Base-by-base conservation (phyloP, 2,888 invertebrate genomes). In the Griposia aprilina region DNA sequence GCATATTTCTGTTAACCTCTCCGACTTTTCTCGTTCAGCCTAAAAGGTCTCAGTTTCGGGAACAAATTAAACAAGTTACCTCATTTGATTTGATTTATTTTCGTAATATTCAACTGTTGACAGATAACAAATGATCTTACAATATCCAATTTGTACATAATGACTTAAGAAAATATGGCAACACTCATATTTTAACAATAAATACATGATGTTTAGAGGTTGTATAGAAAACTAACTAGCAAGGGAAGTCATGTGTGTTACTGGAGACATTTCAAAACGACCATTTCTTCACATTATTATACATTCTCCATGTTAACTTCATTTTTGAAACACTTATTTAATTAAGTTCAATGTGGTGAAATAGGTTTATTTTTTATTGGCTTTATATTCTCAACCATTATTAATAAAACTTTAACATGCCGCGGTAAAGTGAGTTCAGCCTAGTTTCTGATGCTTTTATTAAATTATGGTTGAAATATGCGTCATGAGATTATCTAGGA, bases 121-220 rank as follows among this genome's bases (percentile, higher is more conserved):
- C 96, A 96, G 96, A 96, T 96, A 97, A 97, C 96, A 96, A 97
- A 96, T 96, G 96, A 95, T 95, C 96, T 96, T 96, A 96, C 94
- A 95, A 94, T 96, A 96, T 96, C 95, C 95, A 95, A 96, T 96
- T 96, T 96, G 96, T 97, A 97, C 96, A 96, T 94, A 95, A 96
- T 96, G 95, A 96, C 96, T 96, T 96, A 96, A 96, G 95, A 96
- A 96, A 96, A 96, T 96, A 96, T 97, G 97, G 97, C 97, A 96
- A 96, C 96, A 96, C 95, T 95, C 95, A 95, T 95, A 95, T 96
- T 95, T 95, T 94, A 96, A 96, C 95, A 96, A 96, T 94, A 95
- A 94, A 94, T 94, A 95, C 93, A 90, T 91, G 85, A 85, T 83
- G 13, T 86, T 86, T 88, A 84, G 87, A 86, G 84, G 81, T 85